Percentiles rank a stretch among this genome's conserved stretches.
Conservation (phyloP, 2,797 vertebrate genomes). For the Furcifer pardalis region DNA sequence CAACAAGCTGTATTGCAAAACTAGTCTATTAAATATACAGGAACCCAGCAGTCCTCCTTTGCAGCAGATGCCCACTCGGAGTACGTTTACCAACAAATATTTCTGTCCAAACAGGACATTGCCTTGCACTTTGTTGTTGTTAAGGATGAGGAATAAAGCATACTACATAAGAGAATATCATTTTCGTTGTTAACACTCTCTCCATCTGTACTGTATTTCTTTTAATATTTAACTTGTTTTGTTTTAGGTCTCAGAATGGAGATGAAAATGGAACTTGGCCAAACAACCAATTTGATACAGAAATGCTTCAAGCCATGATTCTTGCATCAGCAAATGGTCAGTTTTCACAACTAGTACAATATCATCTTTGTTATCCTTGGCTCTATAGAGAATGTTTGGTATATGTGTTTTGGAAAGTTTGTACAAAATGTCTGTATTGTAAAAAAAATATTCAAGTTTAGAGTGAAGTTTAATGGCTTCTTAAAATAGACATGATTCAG, state of each 20-base stretch:
- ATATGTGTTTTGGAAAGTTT: neutral
- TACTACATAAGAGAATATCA: neutral
- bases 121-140: neutral
- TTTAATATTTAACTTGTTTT: constrained; percentile 45
- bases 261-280: constrained; percentile 97
- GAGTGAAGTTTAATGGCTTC: neutral
- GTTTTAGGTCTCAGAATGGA: constrained; percentile 86
- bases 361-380: neutral
- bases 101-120: neutral
- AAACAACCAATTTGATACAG: constrained; percentile 95
- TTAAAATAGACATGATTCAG: neutral
- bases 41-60: neutral
- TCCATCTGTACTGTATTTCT: neutral
- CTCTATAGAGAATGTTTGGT: fast-evolving
- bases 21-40: neutral
- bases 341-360: constrained; percentile 42
- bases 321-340: constrained; percentile 93
- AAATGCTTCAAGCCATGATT: constrained; percentile 97
- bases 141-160: neutral
- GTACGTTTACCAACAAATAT: neutral
- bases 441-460: too few species aligned
- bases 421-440: neutral
- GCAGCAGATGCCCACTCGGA: neutral
- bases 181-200: neutral
- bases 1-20: neutral